Evolutionary conservation across 2,888 invertebrate species (phyloP).

Genomic region (Patella depressa): DNA sequence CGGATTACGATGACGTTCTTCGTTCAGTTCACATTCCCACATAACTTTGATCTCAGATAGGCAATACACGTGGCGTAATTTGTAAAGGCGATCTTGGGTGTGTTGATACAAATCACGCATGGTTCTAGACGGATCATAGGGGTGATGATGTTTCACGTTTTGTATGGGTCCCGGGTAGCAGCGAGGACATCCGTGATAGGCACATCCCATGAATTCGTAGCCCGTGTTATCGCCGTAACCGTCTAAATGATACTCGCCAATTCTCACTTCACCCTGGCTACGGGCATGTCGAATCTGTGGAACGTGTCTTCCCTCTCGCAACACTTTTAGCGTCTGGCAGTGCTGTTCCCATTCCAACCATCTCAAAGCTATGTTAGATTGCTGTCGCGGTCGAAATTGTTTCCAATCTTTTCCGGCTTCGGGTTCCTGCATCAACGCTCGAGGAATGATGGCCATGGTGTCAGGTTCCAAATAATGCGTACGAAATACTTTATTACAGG

Average conservation of each 20-base stretch:
- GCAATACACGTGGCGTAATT: neutral
- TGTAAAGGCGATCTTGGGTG: neutral
- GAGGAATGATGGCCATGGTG: too few species aligned
- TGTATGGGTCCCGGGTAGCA: neutral
- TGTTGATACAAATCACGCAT: neutral
- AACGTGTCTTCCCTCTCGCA: too few species aligned
- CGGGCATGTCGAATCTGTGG: too few species aligned
- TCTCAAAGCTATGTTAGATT: neutral
- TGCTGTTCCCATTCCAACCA: neutral
- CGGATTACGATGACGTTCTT: neutral
- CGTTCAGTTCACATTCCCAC: neutral
- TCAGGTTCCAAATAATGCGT: too few species aligned
- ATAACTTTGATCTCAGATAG: neutral
- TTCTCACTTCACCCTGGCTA: too few species aligned
- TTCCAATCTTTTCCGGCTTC: too few species aligned
- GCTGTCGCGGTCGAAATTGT: neutral
- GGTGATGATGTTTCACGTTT: neutral
- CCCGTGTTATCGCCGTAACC: too few species aligned
- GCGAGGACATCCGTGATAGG: neutral
- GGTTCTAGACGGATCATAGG: neutral
- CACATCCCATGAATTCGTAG: neutral
- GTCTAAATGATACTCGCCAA: too few species aligned
- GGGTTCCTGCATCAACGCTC: too few species aligned
- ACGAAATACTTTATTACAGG: neutral
- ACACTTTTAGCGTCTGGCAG: neutral